Percentiles rank a stretch among this genome's conserved stretches.
phyloP scores from a whole-genome alignment of 1,140 invertebrate genomes.

The Heliothis virescens region DNA sequence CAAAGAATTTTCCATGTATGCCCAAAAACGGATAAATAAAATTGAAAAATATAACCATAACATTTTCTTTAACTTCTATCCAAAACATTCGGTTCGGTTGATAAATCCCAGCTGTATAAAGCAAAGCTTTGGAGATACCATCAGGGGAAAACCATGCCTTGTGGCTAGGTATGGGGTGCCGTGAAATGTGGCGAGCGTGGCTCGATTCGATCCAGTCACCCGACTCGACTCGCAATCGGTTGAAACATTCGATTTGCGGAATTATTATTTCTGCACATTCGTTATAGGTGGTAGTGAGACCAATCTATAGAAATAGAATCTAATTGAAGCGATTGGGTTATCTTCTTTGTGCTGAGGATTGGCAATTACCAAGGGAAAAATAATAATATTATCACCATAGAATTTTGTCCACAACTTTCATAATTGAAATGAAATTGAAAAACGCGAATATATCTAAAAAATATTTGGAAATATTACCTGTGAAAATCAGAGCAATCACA shows the following conservation, averaged over 20 bases:
- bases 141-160: slow-evolving; percentile 10
- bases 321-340: too few species aligned
- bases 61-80: too few species aligned
- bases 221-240: not conserved
- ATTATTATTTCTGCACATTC: not conserved
- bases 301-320: too few species aligned
- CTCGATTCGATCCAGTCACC: slow-evolving; percentile 1
- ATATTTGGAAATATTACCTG: too few species aligned
- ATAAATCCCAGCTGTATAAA: slow-evolving; percentile 2
- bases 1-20: too few species aligned
- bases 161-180: not conserved
- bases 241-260: not conserved
- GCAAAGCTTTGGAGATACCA: slow-evolving; percentile 3
- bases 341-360: not conserved
- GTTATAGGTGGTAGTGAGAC: not conserved
- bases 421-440: too few species aligned
- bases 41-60: too few species aligned
- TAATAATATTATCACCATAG: not conserved
- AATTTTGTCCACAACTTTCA: too few species aligned
- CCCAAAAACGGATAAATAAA: too few species aligned
- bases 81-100: not conserved
- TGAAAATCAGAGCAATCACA: not conserved
- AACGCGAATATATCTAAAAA: too few species aligned
- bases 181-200: not conserved
- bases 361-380: too few species aligned